These are phyloP conservation scores for Deilephila porcellus DNA, from an alignment of 2,888 invertebrate species.

Conservation along the genomic window DNA sequence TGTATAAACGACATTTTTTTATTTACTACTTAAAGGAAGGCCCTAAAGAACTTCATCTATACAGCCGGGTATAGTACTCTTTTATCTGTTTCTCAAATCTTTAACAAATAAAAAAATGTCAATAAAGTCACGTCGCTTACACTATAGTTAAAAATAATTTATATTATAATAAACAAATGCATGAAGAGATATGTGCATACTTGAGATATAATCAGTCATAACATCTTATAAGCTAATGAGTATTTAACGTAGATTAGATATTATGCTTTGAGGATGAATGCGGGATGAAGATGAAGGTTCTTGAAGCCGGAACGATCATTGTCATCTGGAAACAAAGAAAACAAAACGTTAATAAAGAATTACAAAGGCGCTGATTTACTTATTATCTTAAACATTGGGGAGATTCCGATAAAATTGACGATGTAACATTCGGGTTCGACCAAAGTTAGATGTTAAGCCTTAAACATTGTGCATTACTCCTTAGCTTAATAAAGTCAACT, in stretches of 20 bases:
- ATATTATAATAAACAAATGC: conserved; percentile 71
- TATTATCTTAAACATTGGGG: background rate
- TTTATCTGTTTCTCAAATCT: background rate
- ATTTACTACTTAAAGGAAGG: conserved; percentile 3
- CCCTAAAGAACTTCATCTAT: background rate
- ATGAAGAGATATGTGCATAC: conserved; percentile 70
- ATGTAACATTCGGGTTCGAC: too few relatives aligned
- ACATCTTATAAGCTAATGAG: conserved; percentile 71
- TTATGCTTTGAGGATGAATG: conserved; percentile 30
- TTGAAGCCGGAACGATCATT: conserved; percentile 30
- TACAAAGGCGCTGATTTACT: background rate
- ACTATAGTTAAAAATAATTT: conserved; percentile 62
- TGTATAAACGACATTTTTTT: conserved; percentile 24
- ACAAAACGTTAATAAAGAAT: conserved; percentile 28
- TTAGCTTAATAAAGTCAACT: background rate
- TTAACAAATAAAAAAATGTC: background rate
- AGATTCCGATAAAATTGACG: too few relatives aligned
- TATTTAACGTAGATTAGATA: conserved; percentile 61
- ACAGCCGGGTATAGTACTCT: background rate
- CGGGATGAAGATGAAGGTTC: conserved; percentile 33
- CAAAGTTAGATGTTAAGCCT: too few relatives aligned
- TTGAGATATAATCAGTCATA: conserved; percentile 70
- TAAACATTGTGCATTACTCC: too few relatives aligned
- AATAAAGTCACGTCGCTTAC: conserved; percentile 44
- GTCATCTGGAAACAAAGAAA: conserved; percentile 68